Percentiles rank a stretch among this genome's conserved stretches.
Evolutionary conservation across 2,113 vertebrate species (phyloP).

Genomic region (Clinocottus analis): DNA sequence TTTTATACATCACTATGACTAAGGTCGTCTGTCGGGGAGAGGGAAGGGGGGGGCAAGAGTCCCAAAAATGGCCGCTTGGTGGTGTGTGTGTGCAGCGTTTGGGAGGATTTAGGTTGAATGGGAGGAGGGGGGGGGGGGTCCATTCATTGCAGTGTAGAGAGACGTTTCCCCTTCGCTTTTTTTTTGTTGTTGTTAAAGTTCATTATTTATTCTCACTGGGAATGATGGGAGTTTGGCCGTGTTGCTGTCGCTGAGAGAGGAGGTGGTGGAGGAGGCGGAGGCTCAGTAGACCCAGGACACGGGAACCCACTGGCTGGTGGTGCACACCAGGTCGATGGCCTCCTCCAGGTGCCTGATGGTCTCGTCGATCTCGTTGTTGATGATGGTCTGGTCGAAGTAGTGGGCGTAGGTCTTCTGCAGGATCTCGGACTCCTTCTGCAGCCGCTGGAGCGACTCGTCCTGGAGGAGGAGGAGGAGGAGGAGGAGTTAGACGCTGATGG

Average conservation of each 20-base stretch:
- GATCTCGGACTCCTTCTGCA: conserved; percentile 98
- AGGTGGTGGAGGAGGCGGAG: background rate
- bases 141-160: conserved; percentile 83
- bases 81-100: no score
- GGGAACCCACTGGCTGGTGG: conserved; percentile 96
- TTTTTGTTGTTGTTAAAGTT: conserved; percentile 79
- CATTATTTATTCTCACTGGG: conserved; percentile 42
- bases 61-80: no score
- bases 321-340: conserved; percentile 96
- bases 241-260: conserved; percentile 29
- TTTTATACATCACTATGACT: conserved; percentile 93
- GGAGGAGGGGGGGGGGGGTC: background rate
- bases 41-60: no score
- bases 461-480: conserved; percentile 56
- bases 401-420: conserved; percentile 98
- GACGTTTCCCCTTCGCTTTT: conserved; percentile 67
- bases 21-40: conserved; percentile 90
- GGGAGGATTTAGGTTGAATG: conserved; percentile 72
- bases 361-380: conserved; percentile 99
- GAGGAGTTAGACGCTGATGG: background rate
- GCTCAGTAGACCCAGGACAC: conserved; percentile 98
- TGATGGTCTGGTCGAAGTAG: conserved; percentile 99
- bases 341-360: conserved; percentile 98
- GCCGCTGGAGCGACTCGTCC: conserved; percentile 98
- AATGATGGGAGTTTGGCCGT: conserved; percentile 25